A percentile compares a stretch with the other conserved stretches of the same genome.
Conservation (phyloP, 30 jellyfish, hydroid and myxozoan species). For the Rhopilema esculentum region DNA sequence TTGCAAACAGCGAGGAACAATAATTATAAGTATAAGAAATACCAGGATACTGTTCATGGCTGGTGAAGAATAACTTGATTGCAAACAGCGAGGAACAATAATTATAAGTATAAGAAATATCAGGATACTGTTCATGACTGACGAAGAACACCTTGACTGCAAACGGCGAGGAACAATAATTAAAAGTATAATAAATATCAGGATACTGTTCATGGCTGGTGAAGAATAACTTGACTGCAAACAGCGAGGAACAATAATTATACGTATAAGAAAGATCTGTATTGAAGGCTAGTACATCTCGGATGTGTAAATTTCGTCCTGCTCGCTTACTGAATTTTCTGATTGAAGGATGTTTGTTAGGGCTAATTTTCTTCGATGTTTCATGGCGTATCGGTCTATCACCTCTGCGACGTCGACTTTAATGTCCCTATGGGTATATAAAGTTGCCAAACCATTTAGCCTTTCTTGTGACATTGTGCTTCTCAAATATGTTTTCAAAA, state of each 20-base stretch:
- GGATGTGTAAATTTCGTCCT: neutral
- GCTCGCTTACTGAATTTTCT: neutral
- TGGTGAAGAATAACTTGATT: neutral
- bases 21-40: neutral
- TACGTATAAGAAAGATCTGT: neutral
- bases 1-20: neutral
- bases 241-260: neutral
- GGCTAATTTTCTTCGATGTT: slow-evolving; percentile 4
- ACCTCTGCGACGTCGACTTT: slow-evolving; percentile 1
- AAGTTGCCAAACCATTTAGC: slow-evolving; percentile 26
- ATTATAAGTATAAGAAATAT: neutral
- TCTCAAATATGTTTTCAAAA: slow-evolving; percentile 20
- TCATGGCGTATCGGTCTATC: slow-evolving; percentile 10
- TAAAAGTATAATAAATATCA: neutral
- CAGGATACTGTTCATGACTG: neutral
- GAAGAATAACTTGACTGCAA: neutral
- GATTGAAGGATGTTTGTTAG: slow-evolving; percentile 2
- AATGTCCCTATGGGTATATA: slow-evolving; percentile 19
- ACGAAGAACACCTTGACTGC: neutral
- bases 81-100: neutral
- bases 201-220: neutral
- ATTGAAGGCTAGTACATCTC: slow-evolving; percentile 6
- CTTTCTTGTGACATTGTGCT: slow-evolving; percentile 39
- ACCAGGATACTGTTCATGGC: neutral
- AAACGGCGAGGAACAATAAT: neutral